Evolutionary conservation across 1,140 invertebrate species (phyloP).

Genomic region (Cylas formicarius): DNA sequence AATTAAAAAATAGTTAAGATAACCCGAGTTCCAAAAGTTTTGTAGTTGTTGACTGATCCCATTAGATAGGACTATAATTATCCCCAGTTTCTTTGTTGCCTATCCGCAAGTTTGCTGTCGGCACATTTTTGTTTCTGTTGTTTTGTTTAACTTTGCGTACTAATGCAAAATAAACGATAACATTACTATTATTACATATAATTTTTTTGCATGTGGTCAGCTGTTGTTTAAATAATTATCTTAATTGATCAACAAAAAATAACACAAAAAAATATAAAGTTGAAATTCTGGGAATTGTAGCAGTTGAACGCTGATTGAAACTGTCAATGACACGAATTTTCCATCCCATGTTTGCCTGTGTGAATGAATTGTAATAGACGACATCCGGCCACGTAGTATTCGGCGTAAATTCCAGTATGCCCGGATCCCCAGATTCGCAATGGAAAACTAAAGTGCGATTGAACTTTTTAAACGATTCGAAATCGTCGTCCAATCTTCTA

Average conservation of each 20-base stretch:
- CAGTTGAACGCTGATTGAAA: conserved; percentile 38
- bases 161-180: background rate
- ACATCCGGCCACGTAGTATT: conserved; percentile 86
- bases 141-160: background rate
- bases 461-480: conserved; percentile 72
- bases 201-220: background rate
- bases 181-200: background rate
- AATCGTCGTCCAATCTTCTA: conserved; percentile 70
- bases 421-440: conserved; percentile 65
- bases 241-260: background rate
- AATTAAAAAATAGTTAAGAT: too few relatives aligned
- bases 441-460: conserved; percentile 62
- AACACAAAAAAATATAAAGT: background rate
- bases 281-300: background rate
- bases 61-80: too few relatives aligned
- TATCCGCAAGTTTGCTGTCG: too few relatives aligned
- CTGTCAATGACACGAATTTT: conserved; percentile 79
- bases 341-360: conserved; percentile 85
- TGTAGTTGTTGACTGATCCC: too few relatives aligned
- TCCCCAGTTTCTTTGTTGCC: too few relatives aligned
- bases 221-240: background rate
- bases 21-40: too few relatives aligned
- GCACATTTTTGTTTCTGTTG: too few relatives aligned
- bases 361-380: conserved; percentile 92
- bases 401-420: conserved; percentile 72